Percentiles rank a stretch among this genome's conserved stretches.
Evolutionary conservation across 2,113 vertebrate species (phyloP).

Genomic region (Charina bottae): DNA sequence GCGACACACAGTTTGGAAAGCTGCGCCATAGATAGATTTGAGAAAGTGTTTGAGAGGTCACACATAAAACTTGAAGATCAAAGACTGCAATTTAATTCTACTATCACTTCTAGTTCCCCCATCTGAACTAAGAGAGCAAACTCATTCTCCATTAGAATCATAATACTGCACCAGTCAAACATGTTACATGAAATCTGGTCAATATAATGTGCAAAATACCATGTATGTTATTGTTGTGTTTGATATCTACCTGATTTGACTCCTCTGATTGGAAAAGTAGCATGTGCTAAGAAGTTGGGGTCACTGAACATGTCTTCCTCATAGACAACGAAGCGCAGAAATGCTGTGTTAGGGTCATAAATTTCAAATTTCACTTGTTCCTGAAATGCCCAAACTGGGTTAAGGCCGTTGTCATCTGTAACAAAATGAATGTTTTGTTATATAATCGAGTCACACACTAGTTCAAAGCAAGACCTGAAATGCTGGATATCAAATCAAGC

Average conservation of each 20-base stretch:
- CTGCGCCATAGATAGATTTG: too few species aligned
- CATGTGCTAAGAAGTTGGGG: conserved; percentile 96
- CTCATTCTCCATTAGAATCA: background rate
- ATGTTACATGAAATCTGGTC: background rate
- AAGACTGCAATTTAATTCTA: background rate
- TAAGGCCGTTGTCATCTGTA: conserved; percentile 94
- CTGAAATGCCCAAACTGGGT: conserved; percentile 87
- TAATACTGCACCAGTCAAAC: background rate
- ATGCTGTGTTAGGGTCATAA: conserved; percentile 87
- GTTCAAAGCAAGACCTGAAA: background rate
- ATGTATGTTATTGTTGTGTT: background rate
- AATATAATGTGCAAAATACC: conserved; percentile 7
- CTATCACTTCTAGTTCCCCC: background rate
- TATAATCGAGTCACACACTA: background rate
- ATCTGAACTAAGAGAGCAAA: background rate
- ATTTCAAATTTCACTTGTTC: conserved; percentile 86
- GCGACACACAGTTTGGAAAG: too few species aligned
- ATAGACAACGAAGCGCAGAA: conserved; percentile 93
- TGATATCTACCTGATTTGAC: conserved; percentile 85
- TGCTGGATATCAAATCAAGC: background rate
- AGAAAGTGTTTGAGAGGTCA: background rate
- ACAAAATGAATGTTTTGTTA: conserved; percentile 27
- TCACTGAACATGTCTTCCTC: conserved; percentile 99
- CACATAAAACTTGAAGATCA: background rate
- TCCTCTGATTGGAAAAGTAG: conserved; percentile 92